Evolutionary conservation across 2,113 vertebrate genomes (phyloP).

Genomic region (Falcunculus frontatus): DNA sequence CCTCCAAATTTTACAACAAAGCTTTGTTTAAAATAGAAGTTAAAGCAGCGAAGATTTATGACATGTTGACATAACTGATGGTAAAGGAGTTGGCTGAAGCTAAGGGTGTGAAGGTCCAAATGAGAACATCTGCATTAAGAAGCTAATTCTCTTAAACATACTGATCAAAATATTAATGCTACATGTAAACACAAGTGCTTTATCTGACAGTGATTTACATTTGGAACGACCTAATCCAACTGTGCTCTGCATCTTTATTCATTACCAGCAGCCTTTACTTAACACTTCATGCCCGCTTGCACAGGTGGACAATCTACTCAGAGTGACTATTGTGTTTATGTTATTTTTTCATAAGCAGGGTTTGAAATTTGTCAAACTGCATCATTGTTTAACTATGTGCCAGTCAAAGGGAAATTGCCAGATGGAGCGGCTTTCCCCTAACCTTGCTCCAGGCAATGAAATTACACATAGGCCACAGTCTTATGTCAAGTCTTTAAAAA

Average conservation of each 20-base stretch:
- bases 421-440: slow-evolving; percentile 82
- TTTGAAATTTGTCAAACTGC: slow-evolving; percentile 95
- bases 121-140: slow-evolving; percentile 84
- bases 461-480: slow-evolving; percentile 77
- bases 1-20: slow-evolving; percentile 69
- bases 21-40: slow-evolving; percentile 72
- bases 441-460: slow-evolving; percentile 81
- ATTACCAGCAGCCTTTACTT: slow-evolving; percentile 84
- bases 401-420: slow-evolving; percentile 84
- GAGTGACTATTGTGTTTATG: slow-evolving; percentile 82
- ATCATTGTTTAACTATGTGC: slow-evolving; percentile 90
- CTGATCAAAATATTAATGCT: slow-evolving; percentile 90
- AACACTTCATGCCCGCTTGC: slow-evolving; percentile 80
- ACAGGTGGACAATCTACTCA: slow-evolving; percentile 86
- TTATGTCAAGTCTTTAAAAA: slow-evolving; percentile 70
- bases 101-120: slow-evolving; percentile 71
- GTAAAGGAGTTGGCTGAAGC: slow-evolving; percentile 71
- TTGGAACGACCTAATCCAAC: slow-evolving; percentile 81
- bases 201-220: slow-evolving; percentile 87
- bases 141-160: slow-evolving; percentile 84
- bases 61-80: slow-evolving; percentile 82
- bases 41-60: slow-evolving; percentile 74
- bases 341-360: slow-evolving; percentile 92
- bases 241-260: slow-evolving; percentile 75
- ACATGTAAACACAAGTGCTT: slow-evolving; percentile 80